Base-by-base conservation (phyloP, 92 coral and sea anemone genomes). In the Plumapathes pennacea region DNA sequence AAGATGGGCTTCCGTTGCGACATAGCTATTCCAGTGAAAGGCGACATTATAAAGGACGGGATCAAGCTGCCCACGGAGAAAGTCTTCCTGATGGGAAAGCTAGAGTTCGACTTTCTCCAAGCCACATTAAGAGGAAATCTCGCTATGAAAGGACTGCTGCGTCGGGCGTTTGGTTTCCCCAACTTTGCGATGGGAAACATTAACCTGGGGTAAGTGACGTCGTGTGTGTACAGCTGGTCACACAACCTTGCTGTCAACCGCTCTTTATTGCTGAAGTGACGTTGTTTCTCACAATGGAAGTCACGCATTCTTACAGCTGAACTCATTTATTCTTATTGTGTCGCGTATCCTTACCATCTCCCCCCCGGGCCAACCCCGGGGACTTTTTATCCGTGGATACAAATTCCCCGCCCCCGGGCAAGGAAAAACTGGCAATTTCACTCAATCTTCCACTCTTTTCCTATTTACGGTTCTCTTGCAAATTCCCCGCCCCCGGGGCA, bases 61-160 rank as follows among this genome's bases (percentile, higher is more conserved):
- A 80, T 92, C 50, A 50, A 53, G 25, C 85, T 79, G 4, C 98
- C 98, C 15, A 71, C 86, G 10, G 85, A 84, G 19, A 96, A 85
- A 18, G 72, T 92, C 32, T 79, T 80, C 49, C 65, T 94, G 41
- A 81, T 88, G 1, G 99, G 99, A 21, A 76, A 62, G 28, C 43
- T 94, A 25, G 96, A 88, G 43, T 94, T 81, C 49, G 96, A 94
- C 33, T 56, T 81, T 18, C 46, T 9, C 13, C 32, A 84, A 43
- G 77, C 69, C 4, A 44, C 18, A 6, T 88, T 94, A 25, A 65
- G 78, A 4, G 99, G 99, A 11, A 71, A 83, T 37, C 74, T 94
- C 41, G 89, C 86, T 56, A 83, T 94, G 87, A 69, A 84, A 4
- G 99, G 96, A 24, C 73, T 94, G 79, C 89, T 94, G 96, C 71